Percentiles rank a stretch among this genome's conserved stretches.
Evolutionary conservation across 2,888 invertebrate genomes (phyloP).

Genomic region (Neocrepidodera transversa): DNA sequence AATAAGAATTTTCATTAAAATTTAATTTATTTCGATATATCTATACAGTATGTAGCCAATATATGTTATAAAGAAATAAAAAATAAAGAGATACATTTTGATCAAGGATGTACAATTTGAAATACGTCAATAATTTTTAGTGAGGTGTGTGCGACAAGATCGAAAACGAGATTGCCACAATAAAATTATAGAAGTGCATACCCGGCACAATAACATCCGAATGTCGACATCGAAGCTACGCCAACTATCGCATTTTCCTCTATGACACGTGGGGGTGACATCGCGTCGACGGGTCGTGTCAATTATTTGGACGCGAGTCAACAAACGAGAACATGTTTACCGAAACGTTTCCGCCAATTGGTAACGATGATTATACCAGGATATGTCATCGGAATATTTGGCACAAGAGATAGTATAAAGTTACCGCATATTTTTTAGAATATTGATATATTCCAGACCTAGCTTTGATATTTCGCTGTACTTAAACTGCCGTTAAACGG

Average conservation of each 20-base stretch:
- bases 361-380: slow-evolving; percentile 11
- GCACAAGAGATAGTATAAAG: not conserved
- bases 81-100: no score
- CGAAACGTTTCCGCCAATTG: slow-evolving; percentile 39
- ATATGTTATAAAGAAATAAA: no score
- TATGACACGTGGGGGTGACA: slow-evolving; percentile 18
- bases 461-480: no score
- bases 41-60: no score
- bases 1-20: no score
- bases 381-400: slow-evolving; percentile 9
- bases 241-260: slow-evolving; percentile 16
- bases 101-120: not conserved
- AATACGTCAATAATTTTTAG: slow-evolving; percentile 7
- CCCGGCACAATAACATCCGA: slow-evolving; percentile 15
- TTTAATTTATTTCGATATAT: no score
- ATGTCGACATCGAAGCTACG: slow-evolving; percentile 2
- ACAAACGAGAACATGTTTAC: slow-evolving; percentile 45
- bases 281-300: slow-evolving; percentile 32
- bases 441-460: no score
- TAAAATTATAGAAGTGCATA: slow-evolving; percentile 16
- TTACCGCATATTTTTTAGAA: no score
- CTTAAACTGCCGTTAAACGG: no score
- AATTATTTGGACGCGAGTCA: slow-evolving; percentile 46
- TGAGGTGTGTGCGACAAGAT: not conserved
- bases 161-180: slow-evolving; percentile 12